Evolutionary conservation across 2,113 vertebrate species (phyloP).

Genomic region (Sclerurus mexicanus): DNA sequence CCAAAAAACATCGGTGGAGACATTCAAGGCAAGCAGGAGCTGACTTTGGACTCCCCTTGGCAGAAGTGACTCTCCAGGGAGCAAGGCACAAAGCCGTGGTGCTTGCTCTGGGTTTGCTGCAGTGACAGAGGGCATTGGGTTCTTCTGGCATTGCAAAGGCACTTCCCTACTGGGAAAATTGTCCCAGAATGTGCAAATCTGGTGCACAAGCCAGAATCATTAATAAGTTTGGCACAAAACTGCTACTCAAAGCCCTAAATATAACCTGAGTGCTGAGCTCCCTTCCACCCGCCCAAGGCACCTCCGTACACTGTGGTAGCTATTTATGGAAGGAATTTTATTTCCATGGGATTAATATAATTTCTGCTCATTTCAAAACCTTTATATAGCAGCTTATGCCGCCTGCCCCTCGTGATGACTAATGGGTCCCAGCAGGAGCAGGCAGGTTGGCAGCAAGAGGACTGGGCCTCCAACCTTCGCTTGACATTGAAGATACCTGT

Average conservation of each 20-base stretch:
- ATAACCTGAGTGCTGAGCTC: constrained; percentile 53
- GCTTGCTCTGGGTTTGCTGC: neutral
- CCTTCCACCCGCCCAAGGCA: neutral
- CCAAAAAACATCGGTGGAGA: neutral
- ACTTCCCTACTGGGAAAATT: neutral
- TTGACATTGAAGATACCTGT: neutral
- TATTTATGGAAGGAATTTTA: constrained; percentile 67
- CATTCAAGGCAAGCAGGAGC: neutral
- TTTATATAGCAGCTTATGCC: constrained; percentile 23
- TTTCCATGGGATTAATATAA: constrained; percentile 50
- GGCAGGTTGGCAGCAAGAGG: neutral
- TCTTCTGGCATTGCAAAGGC: neutral
- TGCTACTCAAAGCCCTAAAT: constrained; percentile 63
- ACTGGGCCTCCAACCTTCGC: neutral
- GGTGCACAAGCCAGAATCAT: constrained; percentile 36
- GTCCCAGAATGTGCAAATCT: constrained; percentile 36
- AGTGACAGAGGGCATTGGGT: neutral
- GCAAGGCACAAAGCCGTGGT: neutral
- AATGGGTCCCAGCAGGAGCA: constrained; percentile 29
- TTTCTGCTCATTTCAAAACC: constrained; percentile 54
- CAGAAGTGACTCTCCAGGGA: fast-evolving
- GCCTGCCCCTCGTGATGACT: constrained; percentile 26
- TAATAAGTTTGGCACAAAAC: constrained; percentile 47
- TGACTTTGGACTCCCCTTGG: neutral
- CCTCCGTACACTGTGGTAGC: constrained; percentile 23